Conservation (phyloP, 2,888 invertebrate species). For the Aleiodes alternator region DNA sequence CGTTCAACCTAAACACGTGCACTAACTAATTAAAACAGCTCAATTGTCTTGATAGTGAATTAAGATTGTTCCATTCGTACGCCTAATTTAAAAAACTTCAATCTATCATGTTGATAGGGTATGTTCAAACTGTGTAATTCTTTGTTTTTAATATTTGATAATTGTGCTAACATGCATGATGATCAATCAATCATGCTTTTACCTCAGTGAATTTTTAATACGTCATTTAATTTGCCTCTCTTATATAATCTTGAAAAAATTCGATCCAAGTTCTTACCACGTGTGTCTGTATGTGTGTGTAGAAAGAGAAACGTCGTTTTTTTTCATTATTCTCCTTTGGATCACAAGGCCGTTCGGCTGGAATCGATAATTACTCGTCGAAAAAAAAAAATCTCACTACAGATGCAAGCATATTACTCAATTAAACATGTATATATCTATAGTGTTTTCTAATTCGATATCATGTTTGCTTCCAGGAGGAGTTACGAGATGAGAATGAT, state of each 20-base stretch:
- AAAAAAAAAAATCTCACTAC: background rate
- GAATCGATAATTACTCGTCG: conserved; percentile 33
- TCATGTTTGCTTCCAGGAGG: conserved; percentile 6
- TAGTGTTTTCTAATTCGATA: background rate
- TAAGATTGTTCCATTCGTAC: background rate
- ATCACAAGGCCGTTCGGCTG: conserved; percentile 52
- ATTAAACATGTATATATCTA: background rate
- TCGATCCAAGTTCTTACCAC: conserved; percentile 9
- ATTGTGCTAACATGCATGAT: no score
- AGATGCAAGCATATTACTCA: conserved; percentile 5
- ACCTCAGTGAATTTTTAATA: background rate
- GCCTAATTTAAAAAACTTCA: background rate
- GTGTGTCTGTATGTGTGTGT: conserved; percentile 29
- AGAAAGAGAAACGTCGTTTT: conserved; percentile 52
- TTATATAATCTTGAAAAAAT: conserved; percentile 53
- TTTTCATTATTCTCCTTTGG: conserved; percentile 22
- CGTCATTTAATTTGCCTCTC: background rate
- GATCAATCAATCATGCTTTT: no score
- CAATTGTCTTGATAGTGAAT: background rate
- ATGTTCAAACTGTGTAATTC: no score
- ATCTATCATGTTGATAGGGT: no score
- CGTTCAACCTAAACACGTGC: background rate
- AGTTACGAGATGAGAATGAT: background rate
- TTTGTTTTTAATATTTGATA: no score
- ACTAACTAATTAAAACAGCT: background rate